Conservation (phyloP, 2,113 vertebrate genomes). For the Garra rufa region DNA sequence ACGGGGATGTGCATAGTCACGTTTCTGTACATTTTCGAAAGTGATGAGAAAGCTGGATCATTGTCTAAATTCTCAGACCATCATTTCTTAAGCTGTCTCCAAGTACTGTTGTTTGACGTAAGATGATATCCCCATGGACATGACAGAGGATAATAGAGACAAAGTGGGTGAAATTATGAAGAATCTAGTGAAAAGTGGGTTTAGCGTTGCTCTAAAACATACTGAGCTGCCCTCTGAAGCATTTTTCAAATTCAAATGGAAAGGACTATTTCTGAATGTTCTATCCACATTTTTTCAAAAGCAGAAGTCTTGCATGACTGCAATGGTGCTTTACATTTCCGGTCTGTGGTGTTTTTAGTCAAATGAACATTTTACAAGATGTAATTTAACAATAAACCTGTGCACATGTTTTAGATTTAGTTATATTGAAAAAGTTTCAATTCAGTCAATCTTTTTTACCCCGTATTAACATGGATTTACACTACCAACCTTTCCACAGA, state of each 20-base stretch:
- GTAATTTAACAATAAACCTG: too few species aligned
- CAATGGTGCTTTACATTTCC: too few species aligned
- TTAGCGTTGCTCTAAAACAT: background rate
- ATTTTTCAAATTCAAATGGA: background rate
- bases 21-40: conserved; percentile 55
- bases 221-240: background rate
- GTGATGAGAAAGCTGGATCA: conserved; percentile 3
- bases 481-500: too few species aligned
- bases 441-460: too few species aligned
- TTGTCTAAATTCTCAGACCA: background rate
- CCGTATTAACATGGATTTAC: too few species aligned
- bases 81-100: background rate
- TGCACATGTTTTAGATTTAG: too few species aligned
- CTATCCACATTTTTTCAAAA: too few species aligned
- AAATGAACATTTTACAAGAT: too few species aligned
- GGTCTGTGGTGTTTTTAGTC: too few species aligned
- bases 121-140: background rate
- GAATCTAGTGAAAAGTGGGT: background rate
- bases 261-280: background rate
- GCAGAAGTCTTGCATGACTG: too few species aligned
- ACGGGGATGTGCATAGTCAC: conserved; percentile 64
- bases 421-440: too few species aligned
- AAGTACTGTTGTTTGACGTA: background rate
- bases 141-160: background rate
- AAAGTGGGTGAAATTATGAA: background rate